Base-by-base conservation (phyloP, 1,140 invertebrate species). In the Cyclina sinensis region DNA sequence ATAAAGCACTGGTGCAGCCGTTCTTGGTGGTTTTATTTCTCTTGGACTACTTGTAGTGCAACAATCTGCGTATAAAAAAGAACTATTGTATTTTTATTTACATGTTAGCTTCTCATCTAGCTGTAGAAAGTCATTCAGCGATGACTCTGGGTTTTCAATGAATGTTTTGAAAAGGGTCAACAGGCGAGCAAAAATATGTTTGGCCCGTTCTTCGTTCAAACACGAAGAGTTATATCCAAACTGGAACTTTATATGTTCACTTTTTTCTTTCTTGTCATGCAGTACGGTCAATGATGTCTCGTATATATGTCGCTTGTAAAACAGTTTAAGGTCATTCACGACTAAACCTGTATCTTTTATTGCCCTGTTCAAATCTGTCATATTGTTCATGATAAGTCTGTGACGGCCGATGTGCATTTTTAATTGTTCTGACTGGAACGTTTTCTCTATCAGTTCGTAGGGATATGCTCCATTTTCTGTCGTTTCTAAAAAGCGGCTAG, bases 181-280 rank as follows among this genome's bases (percentile, higher is more conserved):
- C n/a, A n/a, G n/a, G n/a, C n/a, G n/a, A n/a, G n/a, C n/a, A n/a
- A n/a, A n/a, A n/a, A n/a, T n/a, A n/a, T n/a, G n/a, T n/a, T n/a
- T n/a, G n/a, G n/a, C n/a, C n/a, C n/a, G n/a, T n/a, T n/a, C n/a
- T n/a, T n/a, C n/a, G n/a, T n/a, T n/a, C n/a, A n/a, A n/a, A n/a
- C n/a, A n/a, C n/a, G n/a, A n/a, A n/a, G n/a, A n/a, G 24, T 70
- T 70, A 39, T 70, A 70, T 70, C 65, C 65, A 70, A 70, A 70
- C 65, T 70, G 32, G 9, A 70, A n/a, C 1, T n/a, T 27, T 3
- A 70, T 37, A n/a, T n/a, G n/a, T n/a, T n/a, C n/a, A 5, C 16
- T 39, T 1, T 70, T 37, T n/a, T 11, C 16, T 14, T 39, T 7
- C 21, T 1, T 70, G 24, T 70, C 65, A n/a, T 70, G 39, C 4